Conservation (phyloP, 1,140 invertebrate genomes). For the Drosophila equinoxialis region DNA sequence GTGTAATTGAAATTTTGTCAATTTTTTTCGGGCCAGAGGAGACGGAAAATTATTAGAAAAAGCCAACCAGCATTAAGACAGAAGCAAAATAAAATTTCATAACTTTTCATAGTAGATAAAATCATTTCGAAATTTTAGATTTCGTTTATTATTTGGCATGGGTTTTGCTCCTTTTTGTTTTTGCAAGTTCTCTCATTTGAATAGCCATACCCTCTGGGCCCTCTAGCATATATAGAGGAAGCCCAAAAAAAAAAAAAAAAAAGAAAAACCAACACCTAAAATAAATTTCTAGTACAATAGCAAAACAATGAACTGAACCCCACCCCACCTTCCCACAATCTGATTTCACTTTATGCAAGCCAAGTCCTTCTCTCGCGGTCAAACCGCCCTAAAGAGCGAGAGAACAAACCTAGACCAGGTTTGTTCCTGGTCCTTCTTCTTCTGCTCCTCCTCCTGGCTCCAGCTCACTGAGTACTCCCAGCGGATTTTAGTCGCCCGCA, state of each 20-base stretch:
- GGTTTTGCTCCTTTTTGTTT: neutral
- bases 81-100: constrained; percentile 1
- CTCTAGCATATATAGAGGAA: constrained; percentile 20
- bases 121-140: neutral
- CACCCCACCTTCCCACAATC: too few species aligned
- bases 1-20: constrained; percentile 12
- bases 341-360: too few species aligned
- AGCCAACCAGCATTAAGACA: neutral
- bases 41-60: neutral
- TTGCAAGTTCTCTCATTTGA: constrained; percentile 2
- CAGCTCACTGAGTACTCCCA: constrained; percentile 3
- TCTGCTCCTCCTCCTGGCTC: neutral
- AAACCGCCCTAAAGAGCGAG: neutral
- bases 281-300: constrained; percentile 57
- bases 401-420: constrained; percentile 22
- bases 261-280: constrained; percentile 35
- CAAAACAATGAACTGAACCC: constrained; percentile 59
- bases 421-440: neutral
- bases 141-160: neutral
- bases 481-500: constrained; percentile 37
- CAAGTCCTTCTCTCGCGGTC: neutral
- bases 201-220: constrained; percentile 4
- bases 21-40: neutral
- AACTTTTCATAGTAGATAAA: constrained; percentile 2
- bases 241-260: constrained; percentile 13